Evolutionary conservation across 2,113 vertebrate genomes (phyloP).

Genomic region (Clupea harengus): DNA sequence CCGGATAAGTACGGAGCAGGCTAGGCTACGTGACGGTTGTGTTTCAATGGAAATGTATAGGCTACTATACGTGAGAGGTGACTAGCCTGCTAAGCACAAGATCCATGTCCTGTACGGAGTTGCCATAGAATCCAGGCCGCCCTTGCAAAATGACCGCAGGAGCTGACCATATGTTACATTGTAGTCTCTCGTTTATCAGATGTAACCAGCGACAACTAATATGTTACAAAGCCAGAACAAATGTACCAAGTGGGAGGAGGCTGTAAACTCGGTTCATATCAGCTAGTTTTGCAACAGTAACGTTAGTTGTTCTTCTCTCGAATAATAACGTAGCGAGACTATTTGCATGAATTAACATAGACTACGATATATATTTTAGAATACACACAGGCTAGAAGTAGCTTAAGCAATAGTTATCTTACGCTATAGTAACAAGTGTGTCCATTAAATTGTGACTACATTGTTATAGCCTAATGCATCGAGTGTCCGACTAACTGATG

Average conservation of each 20-base stretch:
- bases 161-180: background rate
- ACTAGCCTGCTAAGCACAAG: slow-evolving; percentile 3
- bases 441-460: background rate
- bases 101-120: background rate
- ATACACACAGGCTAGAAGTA: background rate
- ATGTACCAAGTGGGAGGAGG: background rate
- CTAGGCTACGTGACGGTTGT: background rate
- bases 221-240: background rate
- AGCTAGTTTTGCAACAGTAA: background rate
- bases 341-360: background rate
- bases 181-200: background rate
- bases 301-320: background rate
- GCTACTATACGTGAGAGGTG: background rate
- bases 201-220: background rate
- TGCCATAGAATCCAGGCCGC: background rate
- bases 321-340: background rate
- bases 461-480: background rate
- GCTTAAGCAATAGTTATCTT: background rate
- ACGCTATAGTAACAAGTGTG: background rate
- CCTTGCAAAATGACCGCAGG: background rate
- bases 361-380: background rate
- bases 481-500: background rate
- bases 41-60: background rate
- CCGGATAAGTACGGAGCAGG: background rate
- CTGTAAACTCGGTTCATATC: background rate